Conservation (phyloP, 1,140 invertebrate genomes). For the Monochamus saltuarius region DNA sequence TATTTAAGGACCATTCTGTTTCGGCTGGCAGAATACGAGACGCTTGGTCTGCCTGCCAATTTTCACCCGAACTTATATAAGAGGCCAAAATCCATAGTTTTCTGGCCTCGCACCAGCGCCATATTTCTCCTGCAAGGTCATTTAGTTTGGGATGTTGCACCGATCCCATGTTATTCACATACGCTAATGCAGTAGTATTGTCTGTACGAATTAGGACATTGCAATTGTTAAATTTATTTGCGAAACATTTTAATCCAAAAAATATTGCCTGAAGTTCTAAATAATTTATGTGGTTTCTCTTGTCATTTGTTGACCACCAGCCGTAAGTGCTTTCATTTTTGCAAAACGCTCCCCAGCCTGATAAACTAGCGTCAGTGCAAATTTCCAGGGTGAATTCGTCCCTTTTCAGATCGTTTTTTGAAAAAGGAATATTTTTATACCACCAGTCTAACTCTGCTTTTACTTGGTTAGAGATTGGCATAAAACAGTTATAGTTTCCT, state of each 20-base stretch:
- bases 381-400: too few species aligned
- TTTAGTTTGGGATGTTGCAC: neutral
- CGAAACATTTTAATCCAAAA: slow-evolving; percentile 21
- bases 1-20: slow-evolving; percentile 10
- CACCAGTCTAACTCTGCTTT: too few species aligned
- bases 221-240: too few species aligned
- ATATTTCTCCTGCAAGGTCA: neutral
- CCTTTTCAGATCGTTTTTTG: neutral
- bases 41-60: neutral
- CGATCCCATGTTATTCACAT: neutral
- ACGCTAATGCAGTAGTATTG: neutral
- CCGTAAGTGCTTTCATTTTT: neutral
- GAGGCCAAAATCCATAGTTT: neutral
- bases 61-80: neutral
- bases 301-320: neutral
- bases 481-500: too few species aligned
- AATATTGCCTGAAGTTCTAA: slow-evolving; percentile 18
- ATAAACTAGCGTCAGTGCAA: neutral
- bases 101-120: slow-evolving; percentile 5
- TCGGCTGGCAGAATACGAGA: neutral
- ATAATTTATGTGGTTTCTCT: slow-evolving; percentile 17
- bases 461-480: too few species aligned
- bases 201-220: neutral
- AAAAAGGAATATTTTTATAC: too few species aligned
- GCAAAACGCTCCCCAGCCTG: slow-evolving; percentile 18